Percentiles rank a stretch among this genome's conserved stretches.
phyloP scores from a whole-genome alignment of 2,113 vertebrate genomes.

The Aldabrachelys gigantea region DNA sequence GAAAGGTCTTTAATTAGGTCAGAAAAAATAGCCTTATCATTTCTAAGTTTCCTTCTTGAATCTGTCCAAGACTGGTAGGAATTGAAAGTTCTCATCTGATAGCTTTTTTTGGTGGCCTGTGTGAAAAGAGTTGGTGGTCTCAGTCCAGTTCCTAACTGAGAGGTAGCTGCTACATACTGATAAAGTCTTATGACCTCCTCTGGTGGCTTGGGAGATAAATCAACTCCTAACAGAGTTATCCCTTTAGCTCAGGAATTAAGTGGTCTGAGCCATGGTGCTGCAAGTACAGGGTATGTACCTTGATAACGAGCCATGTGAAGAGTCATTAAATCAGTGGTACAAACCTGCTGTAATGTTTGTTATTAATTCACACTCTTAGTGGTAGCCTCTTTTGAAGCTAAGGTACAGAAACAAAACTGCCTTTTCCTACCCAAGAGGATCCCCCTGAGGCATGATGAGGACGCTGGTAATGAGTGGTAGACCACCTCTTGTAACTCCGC shows the following conservation, averaged over 20 bases:
- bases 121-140: neutral
- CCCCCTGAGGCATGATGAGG: neutral
- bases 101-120: neutral
- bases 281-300: neutral
- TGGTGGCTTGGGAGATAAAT: neutral
- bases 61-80: neutral
- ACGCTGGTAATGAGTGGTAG: neutral
- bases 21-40: neutral
- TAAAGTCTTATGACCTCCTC: neutral
- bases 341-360: neutral
- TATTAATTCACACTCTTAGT: neutral
- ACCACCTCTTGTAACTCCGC: neutral
- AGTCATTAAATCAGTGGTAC: neutral
- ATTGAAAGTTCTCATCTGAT: neutral
- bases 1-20: neutral
- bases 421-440: neutral
- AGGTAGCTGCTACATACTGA: rapidly evolving
- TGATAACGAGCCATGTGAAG: neutral
- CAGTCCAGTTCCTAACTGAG: neutral
- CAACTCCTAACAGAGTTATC: neutral
- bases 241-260: neutral
- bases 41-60: neutral
- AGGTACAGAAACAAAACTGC: neutral
- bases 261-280: neutral
- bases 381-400: neutral